Evolutionary conservation across 2,113 vertebrate species (phyloP).

Genomic region (Emydura subglobosa): DNA sequence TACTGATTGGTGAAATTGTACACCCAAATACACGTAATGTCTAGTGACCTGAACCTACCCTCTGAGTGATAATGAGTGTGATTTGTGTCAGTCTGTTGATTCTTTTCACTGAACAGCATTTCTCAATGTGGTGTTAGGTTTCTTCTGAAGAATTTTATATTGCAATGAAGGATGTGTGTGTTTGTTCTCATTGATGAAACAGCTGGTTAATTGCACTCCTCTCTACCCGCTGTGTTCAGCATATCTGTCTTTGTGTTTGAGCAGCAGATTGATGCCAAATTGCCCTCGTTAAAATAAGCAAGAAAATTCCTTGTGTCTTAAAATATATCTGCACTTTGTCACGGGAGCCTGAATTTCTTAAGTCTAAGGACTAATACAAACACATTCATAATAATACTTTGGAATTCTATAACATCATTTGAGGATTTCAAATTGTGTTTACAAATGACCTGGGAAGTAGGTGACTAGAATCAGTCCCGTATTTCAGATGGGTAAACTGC

Average conservation of each 20-base stretch:
- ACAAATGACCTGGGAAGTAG: background rate
- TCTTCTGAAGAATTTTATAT: background rate
- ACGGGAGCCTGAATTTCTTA: background rate
- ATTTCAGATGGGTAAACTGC: background rate
- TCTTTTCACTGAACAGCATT: background rate
- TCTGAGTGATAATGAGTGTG: background rate
- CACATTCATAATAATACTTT: background rate
- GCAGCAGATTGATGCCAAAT: background rate
- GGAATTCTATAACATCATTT: background rate
- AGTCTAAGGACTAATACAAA: background rate
- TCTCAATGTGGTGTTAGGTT: background rate
- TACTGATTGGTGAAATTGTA: background rate
- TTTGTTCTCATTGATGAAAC: background rate
- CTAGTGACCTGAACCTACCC: background rate
- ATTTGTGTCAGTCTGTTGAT: background rate
- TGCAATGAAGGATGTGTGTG: rapidly evolving
- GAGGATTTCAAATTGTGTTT: background rate
- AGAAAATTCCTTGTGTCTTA: background rate
- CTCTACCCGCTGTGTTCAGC: background rate
- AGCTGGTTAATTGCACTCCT: background rate
- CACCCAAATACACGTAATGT: background rate
- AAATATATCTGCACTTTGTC: background rate
- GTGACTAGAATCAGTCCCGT: background rate
- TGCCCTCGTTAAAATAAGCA: background rate
- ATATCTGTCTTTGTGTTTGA: background rate